These are phyloP conservation scores for Phrynocephalus vlangalii DNA, from an alignment of 2,797 vertebrate genomes.

Conservation along the genomic window DNA sequence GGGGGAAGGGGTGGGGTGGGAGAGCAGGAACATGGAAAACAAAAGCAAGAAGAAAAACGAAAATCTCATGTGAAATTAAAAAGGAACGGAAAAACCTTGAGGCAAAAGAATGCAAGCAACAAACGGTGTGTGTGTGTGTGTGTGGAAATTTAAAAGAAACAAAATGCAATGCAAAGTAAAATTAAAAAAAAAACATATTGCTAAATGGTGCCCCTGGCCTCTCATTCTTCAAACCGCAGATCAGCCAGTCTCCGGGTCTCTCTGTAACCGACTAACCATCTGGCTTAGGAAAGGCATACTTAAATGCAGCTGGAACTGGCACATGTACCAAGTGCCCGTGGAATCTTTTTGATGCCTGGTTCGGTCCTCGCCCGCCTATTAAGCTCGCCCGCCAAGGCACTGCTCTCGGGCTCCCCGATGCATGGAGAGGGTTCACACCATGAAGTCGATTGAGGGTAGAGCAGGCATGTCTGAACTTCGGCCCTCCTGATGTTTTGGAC, in stretches of 20 bases:
- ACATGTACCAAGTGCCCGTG: background rate
- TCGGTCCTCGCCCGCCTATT: background rate
- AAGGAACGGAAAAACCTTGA: slow-evolving; percentile 52
- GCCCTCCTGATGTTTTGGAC: too few species aligned
- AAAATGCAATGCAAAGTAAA: background rate
- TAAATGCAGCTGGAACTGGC: background rate
- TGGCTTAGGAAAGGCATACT: background rate
- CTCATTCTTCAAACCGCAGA: fast-evolving
- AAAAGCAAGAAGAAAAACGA: slow-evolving; percentile 63
- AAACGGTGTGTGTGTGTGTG: slow-evolving; percentile 19
- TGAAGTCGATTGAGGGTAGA: background rate
- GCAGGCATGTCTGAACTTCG: too few species aligned
- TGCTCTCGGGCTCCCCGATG: too few species aligned
- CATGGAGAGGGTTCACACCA: background rate
- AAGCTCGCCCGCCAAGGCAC: background rate
- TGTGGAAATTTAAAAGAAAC: too few species aligned
- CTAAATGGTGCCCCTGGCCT: background rate
- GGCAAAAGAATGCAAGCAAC: slow-evolving; percentile 56
- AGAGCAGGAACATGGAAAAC: slow-evolving; percentile 60
- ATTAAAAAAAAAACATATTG: slow-evolving; percentile 42
- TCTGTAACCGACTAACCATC: background rate
- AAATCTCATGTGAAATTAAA: slow-evolving; percentile 64
- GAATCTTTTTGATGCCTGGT: background rate
- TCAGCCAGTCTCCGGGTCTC: background rate
- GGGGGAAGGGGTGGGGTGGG: slow-evolving; percentile 29